Evolutionary conservation across 2,888 invertebrate genomes (phyloP), one percentile per base, ranked within the genome.

Genomic region (Agonopterix arenella): DNA sequence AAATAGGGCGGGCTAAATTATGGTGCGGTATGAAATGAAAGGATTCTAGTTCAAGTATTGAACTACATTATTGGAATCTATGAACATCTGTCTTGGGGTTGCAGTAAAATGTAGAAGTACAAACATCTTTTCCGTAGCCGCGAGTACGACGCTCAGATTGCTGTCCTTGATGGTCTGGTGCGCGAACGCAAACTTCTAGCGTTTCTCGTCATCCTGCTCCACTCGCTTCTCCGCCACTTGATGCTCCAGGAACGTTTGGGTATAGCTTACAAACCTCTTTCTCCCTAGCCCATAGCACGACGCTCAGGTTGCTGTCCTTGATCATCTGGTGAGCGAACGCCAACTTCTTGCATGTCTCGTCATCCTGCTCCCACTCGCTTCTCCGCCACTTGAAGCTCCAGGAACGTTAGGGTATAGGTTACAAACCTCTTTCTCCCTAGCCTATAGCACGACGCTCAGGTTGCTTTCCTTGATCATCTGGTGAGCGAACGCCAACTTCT

Each of bases 351-450:
- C 85, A 81, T 2, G 67, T 49, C 54, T 96, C 93, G 57, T 92
- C 90, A 36, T 91, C 91, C 38, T 91, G 91, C 57, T 90, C 90
- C n/a, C n/a, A n/a, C n/a, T n/a, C n/a, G n/a, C n/a, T n/a, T n/a
- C n/a, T 98, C 97, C 50, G 91, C 90, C 16, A 96, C 91, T 85
- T 98, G 98, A 46, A 92, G 91, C 64, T 96, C 92, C 60, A 98
- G 76, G 51, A 93, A 93, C 28, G 92, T 91, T 48, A 93, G 75
- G 75, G 97, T n/a, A n/a, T 97, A 13, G 13, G 13, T 13, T 13
- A 13, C 13, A 13, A 13, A 13, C 13, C 13, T 13, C 13, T 79
- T 84, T 66, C 13, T 92, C 91, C 64, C 92, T 90, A 16, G 89
- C 90, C 59, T 92, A 91, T 11, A 93, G 76, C 36, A 92, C 89